Conservation (phyloP, 2,797 vertebrate species). For the Coregonus sp. region DNA sequence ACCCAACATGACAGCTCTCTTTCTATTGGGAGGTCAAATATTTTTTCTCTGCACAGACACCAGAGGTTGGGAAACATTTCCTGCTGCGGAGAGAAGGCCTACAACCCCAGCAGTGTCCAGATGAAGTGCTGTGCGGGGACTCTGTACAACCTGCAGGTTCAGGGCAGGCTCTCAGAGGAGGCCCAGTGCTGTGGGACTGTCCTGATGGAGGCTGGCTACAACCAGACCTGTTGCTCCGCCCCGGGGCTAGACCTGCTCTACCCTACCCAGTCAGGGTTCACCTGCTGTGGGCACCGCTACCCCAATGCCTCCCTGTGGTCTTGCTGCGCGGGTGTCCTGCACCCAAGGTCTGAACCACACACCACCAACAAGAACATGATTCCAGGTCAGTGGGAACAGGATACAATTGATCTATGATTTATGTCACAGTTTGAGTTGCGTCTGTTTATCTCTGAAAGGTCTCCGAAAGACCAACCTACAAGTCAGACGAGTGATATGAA, state of each 20-base stretch:
- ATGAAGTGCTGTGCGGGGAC: neutral
- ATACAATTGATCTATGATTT: no score
- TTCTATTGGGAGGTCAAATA: neutral
- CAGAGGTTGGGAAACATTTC: neutral
- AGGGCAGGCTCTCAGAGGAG: no score
- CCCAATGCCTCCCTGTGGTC: no score
- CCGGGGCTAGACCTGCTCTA: neutral
- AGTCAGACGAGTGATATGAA: neutral
- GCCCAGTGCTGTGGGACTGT: constrained; percentile 1
- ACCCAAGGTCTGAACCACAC: neutral
- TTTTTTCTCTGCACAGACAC: neutral
- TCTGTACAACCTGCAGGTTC: neutral
- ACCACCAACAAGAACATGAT: neutral
- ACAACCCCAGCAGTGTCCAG: neutral
- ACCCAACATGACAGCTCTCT: neutral
- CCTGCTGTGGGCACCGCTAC: no score
- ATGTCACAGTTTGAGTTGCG: no score
- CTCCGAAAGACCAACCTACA: neutral
- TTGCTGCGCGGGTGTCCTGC: neutral
- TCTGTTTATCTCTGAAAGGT: no score
- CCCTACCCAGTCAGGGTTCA: neutral
- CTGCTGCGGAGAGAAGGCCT: neutral
- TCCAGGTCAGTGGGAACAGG: neutral
- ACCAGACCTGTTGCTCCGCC: neutral
- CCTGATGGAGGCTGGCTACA: neutral